These are phyloP conservation scores for Castor canadensis DNA, from an alignment of 2,113 vertebrate species.

Conservation along the genomic window DNA sequence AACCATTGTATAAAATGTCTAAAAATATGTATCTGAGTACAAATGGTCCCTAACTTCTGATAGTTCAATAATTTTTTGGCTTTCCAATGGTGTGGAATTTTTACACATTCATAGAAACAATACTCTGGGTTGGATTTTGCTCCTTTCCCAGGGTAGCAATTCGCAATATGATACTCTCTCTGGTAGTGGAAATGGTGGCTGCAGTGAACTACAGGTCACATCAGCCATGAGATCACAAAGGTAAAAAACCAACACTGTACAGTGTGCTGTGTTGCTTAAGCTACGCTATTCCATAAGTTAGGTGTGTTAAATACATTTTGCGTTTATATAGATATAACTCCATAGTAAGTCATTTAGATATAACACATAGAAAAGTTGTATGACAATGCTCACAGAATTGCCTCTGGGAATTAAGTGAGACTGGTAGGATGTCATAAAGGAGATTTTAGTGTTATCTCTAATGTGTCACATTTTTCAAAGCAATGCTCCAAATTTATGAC, in stretches of 20 bases:
- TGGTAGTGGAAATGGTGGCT: background rate
- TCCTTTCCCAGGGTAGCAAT: background rate
- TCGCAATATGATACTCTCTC: background rate
- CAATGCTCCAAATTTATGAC: background rate
- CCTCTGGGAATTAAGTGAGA: background rate
- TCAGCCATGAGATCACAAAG: background rate
- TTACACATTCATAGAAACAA: background rate
- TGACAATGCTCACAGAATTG: background rate
- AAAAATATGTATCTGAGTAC: background rate
- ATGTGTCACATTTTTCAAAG: background rate
- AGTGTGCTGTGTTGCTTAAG: no score
- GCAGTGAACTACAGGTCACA: no score
- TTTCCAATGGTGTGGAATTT: background rate
- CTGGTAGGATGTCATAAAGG: background rate
- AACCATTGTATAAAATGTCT: background rate
- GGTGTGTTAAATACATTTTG: background rate
- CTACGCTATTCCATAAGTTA: background rate
- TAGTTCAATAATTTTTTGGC: background rate
- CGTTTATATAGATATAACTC: background rate
- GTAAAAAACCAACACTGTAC: background rate
- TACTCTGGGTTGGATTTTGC: background rate
- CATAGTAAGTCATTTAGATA: background rate
- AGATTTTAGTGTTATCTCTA: background rate
- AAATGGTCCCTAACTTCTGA: background rate
- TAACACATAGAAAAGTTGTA: background rate